Evolutionary conservation across 2,113 vertebrate genomes (phyloP).

Genomic region (Pygathrix nemaeus): DNA sequence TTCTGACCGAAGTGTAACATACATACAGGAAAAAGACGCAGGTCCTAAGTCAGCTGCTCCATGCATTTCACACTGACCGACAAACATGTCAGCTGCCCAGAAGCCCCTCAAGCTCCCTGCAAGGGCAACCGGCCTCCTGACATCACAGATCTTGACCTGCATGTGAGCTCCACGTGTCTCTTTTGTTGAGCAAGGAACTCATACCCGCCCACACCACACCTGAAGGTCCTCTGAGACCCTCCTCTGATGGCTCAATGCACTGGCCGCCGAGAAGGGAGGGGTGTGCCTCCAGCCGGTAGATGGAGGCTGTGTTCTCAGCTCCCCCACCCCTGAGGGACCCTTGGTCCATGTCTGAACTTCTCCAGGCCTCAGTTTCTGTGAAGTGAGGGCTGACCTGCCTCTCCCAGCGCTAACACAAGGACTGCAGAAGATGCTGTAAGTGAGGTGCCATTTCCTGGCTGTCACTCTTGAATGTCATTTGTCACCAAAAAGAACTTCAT

Average conservation of each 20-base stretch:
- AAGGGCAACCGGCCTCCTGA: neutral
- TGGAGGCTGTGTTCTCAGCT: neutral
- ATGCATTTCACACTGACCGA: too few species aligned
- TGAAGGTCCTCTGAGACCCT: neutral
- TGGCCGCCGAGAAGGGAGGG: too few species aligned
- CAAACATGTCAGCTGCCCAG: neutral
- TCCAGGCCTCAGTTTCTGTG: neutral
- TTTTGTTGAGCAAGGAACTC: too few species aligned
- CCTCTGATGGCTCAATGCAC: neutral
- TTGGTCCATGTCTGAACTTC: accelerated
- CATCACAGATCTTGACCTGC: neutral
- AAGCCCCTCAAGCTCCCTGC: neutral
- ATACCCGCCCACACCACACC: accelerated
- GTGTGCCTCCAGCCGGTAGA: neutral
- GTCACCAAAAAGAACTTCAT: neutral
- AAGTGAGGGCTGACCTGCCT: neutral
- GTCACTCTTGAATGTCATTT: neutral
- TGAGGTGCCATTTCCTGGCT: neutral
- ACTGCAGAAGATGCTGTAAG: too few species aligned
- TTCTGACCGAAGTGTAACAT: neutral
- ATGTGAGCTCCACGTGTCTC: neutral
- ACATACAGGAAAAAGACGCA: accelerated
- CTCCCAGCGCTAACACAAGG: accelerated
- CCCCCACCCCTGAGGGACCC: neutral
- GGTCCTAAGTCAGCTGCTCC: too few species aligned